Percentiles rank a stretch among this genome's conserved stretches.
phyloP scores from a whole-genome alignment of 2,113 vertebrate species.

The Hemicordylus capensis region DNA sequence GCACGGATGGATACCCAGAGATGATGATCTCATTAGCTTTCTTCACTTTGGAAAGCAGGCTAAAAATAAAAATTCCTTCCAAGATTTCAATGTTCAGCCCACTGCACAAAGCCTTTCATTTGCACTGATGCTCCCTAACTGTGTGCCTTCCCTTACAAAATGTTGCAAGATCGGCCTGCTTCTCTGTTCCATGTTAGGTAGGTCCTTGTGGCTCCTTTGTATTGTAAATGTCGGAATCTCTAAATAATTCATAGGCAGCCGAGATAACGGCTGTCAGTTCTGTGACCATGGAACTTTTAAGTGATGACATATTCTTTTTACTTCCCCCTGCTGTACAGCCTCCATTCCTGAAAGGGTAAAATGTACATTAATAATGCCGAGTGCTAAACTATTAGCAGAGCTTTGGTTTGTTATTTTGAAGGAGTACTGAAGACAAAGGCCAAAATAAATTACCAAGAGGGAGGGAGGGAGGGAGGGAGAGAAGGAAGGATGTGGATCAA shows the following conservation, averaged over 20 bases:
- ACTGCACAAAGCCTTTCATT: not conserved
- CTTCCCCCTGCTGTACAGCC: not conserved
- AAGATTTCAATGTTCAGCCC: too few relatives aligned
- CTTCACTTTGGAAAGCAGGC: too few relatives aligned
- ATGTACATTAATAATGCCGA: not conserved
- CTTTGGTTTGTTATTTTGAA: not conserved
- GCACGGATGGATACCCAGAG: too few relatives aligned
- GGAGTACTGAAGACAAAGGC: not conserved
- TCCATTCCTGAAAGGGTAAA: not conserved
- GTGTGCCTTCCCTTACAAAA: not conserved
- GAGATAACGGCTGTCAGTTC: not conserved
- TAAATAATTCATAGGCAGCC: conserved; percentile 18
- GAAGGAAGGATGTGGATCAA: not conserved
- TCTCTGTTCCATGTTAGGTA: not conserved
- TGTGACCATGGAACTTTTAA: not conserved
- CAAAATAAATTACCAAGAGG: not conserved
- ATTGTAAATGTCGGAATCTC: not conserved
- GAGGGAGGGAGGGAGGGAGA: not conserved
- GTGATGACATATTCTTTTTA: not conserved
- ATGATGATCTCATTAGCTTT: too few relatives aligned
- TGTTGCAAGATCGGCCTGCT: not conserved
- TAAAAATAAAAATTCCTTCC: not conserved
- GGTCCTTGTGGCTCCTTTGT: not conserved
- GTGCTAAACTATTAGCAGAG: not conserved
- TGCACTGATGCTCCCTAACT: not conserved